Conservation (phyloP, 2,113 vertebrate genomes). For the Excalfactoria chinensis region DNA sequence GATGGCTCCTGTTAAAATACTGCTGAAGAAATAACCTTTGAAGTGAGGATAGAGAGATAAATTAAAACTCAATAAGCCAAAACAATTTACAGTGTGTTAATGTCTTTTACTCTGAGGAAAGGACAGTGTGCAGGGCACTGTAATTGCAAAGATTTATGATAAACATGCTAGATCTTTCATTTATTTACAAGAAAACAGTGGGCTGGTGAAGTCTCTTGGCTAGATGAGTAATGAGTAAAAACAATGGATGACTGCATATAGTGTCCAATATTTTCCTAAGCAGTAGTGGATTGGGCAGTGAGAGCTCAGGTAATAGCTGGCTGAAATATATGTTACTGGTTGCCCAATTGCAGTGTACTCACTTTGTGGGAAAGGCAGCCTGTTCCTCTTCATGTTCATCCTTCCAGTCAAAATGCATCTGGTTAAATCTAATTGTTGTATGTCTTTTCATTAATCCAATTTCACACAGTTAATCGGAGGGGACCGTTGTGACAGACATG, state of each 20-base stretch:
- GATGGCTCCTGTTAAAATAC: neutral
- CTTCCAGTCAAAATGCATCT: neutral
- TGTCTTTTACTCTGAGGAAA: neutral
- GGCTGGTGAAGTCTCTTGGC: neutral
- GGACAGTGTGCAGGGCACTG: neutral
- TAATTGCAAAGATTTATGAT: neutral
- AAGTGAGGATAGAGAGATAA: neutral
- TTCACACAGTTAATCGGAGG: neutral
- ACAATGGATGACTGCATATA: neutral
- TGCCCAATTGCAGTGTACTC: neutral
- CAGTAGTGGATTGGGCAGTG: neutral
- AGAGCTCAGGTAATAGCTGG: neutral
- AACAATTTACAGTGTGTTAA: neutral
- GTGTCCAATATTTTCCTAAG: neutral
- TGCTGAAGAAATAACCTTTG: neutral
- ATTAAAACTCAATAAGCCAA: conserved; percentile 3
- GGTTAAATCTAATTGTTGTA: neutral
- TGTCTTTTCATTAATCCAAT: neutral
- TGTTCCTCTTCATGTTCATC: neutral
- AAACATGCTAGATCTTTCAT: neutral
- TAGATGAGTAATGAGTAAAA: neutral
- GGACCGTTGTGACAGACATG: neutral
- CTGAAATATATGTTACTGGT: neutral
- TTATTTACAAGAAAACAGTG: neutral
- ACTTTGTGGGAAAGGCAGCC: neutral